phyloP scores from a whole-genome alignment of 2,797 vertebrate species.

The Acipenser ruthenus region DNA sequence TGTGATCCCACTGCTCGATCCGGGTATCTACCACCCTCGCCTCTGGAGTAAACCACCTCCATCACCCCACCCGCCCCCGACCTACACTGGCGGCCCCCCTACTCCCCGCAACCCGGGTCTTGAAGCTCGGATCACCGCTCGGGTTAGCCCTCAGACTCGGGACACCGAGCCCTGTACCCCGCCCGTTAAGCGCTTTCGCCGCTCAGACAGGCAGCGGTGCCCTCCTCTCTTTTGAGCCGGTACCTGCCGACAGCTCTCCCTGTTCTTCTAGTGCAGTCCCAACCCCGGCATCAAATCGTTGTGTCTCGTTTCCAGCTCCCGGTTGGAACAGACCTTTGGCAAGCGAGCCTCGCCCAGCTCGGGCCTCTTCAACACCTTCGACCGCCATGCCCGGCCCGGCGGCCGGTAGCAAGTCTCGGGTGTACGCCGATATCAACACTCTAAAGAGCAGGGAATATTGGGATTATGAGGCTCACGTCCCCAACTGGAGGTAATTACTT shows the following conservation, averaged over 20 bases:
- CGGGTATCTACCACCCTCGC: conserved; percentile 15
- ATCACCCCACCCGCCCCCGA: conserved; percentile 12
- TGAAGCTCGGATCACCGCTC: conserved; percentile 38
- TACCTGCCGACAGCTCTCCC: conserved; percentile 37
- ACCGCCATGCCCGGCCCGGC: conserved; percentile 89
- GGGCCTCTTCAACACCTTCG: conserved; percentile 47
- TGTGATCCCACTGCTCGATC: not conserved
- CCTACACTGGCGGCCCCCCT: conserved; percentile 45
- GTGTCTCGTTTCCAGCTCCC: conserved; percentile 40
- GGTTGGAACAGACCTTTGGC: conserved; percentile 38
- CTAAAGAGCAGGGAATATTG: conserved; percentile 94
- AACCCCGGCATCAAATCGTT: conserved; percentile 31
- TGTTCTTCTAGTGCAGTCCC: conserved; percentile 33
- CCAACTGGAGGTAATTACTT: conserved; percentile 86
- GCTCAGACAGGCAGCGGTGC: too few species aligned
- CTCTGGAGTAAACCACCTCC: conserved; percentile 31
- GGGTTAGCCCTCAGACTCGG: conserved; percentile 34
- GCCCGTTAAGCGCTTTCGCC: too few species aligned
- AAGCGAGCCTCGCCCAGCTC: conserved; percentile 38
- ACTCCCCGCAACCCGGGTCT: conserved; percentile 23
- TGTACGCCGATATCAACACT: conserved; percentile 95
- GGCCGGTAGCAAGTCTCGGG: conserved; percentile 91
- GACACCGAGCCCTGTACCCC: conserved; percentile 8
- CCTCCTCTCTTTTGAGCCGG: too few species aligned
- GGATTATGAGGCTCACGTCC: conserved; percentile 91